These are phyloP conservation scores for Cyprinodon brontotheroides DNA, from an alignment of 2,113 vertebrate species.

Conservation along the genomic window DNA sequence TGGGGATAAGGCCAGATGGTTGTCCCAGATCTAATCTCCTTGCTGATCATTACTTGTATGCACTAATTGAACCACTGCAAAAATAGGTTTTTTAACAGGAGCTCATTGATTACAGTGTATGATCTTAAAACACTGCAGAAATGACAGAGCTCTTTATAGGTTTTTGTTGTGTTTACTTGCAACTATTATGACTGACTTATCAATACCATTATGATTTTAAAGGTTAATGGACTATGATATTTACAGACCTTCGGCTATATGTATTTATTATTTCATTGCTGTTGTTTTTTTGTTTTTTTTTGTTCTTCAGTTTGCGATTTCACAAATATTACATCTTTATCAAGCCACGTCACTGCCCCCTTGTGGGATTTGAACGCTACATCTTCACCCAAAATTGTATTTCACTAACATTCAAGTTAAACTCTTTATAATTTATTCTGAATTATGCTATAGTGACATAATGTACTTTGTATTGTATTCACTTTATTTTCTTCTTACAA, in stretches of 20 bases:
- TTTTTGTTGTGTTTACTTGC: not conserved
- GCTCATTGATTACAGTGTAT: constrained; percentile 41
- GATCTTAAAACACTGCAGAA: constrained; percentile 21
- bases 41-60: not conserved
- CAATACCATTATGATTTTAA: not conserved
- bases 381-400: not conserved
- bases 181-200: not conserved
- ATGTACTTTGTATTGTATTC: not conserved
- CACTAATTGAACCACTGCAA: not conserved
- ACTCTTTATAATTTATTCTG: not conserved
- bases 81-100: not conserved
- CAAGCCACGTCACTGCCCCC: not conserved
- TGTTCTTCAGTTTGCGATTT: not conserved
- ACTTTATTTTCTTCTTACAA: not conserved
- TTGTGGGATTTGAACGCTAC: not conserved
- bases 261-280: not conserved
- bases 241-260: constrained; percentile 5
- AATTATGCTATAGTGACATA: too few relatives aligned
- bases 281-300: not conserved
- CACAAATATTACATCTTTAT: not conserved
- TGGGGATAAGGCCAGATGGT: constrained; percentile 3
- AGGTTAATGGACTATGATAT: not conserved
- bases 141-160: constrained; percentile 39
- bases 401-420: not conserved
- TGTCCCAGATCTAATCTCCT: constrained; percentile 29